A percentile compares a stretch with the other conserved stretches of the same genome.
Evolutionary conservation across 2,113 vertebrate species (phyloP).

Genomic region (Hyperopisus bebe): DNA sequence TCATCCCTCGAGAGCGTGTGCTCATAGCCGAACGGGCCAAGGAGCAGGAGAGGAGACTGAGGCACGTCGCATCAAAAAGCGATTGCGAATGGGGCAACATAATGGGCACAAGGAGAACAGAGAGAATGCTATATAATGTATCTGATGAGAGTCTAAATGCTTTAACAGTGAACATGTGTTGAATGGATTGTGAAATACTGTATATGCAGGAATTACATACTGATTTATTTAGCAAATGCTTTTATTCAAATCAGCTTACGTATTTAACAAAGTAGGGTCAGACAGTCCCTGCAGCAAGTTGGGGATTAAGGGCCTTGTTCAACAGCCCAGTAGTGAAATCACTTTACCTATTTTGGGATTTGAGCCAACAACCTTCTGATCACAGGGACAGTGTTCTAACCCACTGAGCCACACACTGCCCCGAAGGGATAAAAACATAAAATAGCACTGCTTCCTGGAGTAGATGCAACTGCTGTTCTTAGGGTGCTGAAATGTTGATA

Average conservation of each 20-base stretch:
- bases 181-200: not conserved
- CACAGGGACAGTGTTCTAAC: not conserved
- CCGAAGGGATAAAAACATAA: not conserved
- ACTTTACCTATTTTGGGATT: not conserved
- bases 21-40: conserved; percentile 65
- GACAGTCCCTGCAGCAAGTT: not conserved
- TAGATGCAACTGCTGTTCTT: not conserved
- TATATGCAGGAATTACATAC: not conserved
- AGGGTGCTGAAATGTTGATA: not conserved
- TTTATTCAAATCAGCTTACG: not conserved
- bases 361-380: not conserved
- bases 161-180: not conserved
- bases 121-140: not conserved
- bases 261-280: not conserved
- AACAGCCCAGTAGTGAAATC: not conserved
- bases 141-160: not conserved
- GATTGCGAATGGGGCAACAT: not conserved
- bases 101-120: not conserved
- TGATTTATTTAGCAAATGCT: not conserved
- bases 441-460: not conserved
- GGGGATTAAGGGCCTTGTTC: not conserved
- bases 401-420: not conserved
- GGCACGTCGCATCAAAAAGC: conserved; percentile 47
- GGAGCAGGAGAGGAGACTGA: conserved; percentile 67
- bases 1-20: conserved; percentile 58